A percentile compares a stretch with the other conserved stretches of the same genome.
Conservation (phyloP, 2,888 invertebrate species). For the Ectemnius lituratus region DNA sequence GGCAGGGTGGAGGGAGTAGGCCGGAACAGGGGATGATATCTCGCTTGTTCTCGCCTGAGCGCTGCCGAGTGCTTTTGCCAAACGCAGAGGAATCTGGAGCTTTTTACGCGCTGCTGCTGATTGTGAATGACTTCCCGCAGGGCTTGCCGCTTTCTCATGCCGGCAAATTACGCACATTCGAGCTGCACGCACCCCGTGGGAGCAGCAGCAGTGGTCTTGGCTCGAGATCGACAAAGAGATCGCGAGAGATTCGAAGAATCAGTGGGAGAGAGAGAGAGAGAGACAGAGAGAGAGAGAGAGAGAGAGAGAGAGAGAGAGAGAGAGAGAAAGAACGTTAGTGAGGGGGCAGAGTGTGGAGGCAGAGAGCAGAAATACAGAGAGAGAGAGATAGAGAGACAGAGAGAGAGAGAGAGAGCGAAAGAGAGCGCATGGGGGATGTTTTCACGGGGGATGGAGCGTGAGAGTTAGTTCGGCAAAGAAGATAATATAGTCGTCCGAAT, state of each 20-base stretch:
- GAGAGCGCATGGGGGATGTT: constrained; percentile 30
- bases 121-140: neutral
- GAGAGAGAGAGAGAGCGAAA: constrained; percentile 38
- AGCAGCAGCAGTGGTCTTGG: constrained; percentile 24
- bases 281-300: constrained; percentile 1
- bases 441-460: constrained; percentile 35
- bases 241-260: constrained; percentile 9
- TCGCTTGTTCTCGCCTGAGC: constrained; percentile 29
- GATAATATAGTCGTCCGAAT: constrained; percentile 40
- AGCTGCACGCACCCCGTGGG: constrained; percentile 28
- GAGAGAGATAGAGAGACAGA: constrained; percentile 24
- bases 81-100: neutral
- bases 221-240: constrained; percentile 31
- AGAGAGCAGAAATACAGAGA: constrained; percentile 1
- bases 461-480: constrained; percentile 45
- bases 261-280: constrained; percentile 9
- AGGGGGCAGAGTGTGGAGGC: neutral
- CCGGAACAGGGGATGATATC: constrained; percentile 22
- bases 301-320: constrained; percentile 9
- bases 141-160: neutral
- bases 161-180: constrained; percentile 19
- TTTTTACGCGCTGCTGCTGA: neutral
- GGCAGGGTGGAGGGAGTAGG: constrained; percentile 61
- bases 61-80: constrained; percentile 21
- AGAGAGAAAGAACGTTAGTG: neutral